Evolutionary conservation across 2,888 invertebrate species (phyloP), one percentile per base, ranked within the genome.

Genomic region (Pammene aurita): DNA sequence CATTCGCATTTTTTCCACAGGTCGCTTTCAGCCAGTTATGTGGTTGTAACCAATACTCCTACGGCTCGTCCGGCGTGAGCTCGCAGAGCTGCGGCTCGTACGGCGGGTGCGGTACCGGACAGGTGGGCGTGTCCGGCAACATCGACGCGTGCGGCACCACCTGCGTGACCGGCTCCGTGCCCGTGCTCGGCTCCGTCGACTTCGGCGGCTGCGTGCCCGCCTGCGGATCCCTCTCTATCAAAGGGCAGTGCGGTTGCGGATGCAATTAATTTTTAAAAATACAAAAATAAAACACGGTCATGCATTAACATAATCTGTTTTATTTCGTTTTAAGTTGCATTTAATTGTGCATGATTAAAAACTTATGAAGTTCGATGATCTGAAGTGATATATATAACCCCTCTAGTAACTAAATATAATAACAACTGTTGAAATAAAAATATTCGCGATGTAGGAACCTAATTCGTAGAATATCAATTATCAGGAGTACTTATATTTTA

Each of bases 161-260:
- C 38, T 73, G 75, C 66, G 77, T 82, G 55, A 74, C 76, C 7
- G 81, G 84, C 58, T 77, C 78, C 60, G 77, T 83, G 41, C 83
- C 84, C 48, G 79, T 82, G 66, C 75, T 79, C 41, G 81, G 83
- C 62, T 76, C 78, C 16, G 83, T 83, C 41, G 74, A 75, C 16
- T 81, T 81, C 77, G 71, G 74, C 34, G 83, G 83, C 16, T 62
- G 61, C 34, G 77, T 81, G 38, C 76, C 77, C 38, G 81, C 81
- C 65, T 74, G 73, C 46, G 82, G 80, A 64, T 67, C 73, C 46
- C 78, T 70, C 10, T 38, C 67, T 4, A 44, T 72, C 34, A 52
- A 48, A 11, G 70, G 61, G 56, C 48, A 66, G 50, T 72, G 70
- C 52, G 58, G 60, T 7, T 52, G 52, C 52, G 52, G 52, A 34